phyloP scores from a whole-genome alignment of 2,113 vertebrate species.

The Nyctereutes procyonoides region DNA sequence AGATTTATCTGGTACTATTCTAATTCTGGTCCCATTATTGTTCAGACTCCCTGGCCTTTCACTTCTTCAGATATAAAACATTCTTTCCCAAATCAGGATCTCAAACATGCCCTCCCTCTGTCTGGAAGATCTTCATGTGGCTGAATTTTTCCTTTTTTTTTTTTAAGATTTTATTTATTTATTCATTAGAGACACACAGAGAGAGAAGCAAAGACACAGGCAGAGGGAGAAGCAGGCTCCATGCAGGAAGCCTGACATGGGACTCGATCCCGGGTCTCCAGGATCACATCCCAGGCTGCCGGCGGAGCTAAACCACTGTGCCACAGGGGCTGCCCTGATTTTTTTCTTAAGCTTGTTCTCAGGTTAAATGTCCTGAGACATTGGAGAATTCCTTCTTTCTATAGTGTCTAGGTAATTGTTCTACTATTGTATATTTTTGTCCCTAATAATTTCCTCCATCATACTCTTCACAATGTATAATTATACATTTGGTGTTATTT shows the following conservation, averaged over 20 bases:
- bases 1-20: neutral
- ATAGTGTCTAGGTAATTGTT: conserved; percentile 46
- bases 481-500: conserved; percentile 29
- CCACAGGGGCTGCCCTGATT: neutral
- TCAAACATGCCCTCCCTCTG: neutral
- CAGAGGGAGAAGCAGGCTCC: no score
- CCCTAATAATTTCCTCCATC: conserved; percentile 44
- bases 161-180: no score
- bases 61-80: neutral
- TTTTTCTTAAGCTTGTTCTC: neutral
- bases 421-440: neutral
- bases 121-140: neutral
- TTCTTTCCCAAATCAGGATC: neutral
- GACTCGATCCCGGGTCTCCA: no score
- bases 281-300: no score
- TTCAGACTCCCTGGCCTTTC: neutral
- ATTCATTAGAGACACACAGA: no score
- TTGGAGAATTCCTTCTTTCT: conserved; percentile 33
- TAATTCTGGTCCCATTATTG: neutral
- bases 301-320: no score
- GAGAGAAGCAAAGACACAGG: no score
- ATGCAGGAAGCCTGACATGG: no score
- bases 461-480: conserved; percentile 43
- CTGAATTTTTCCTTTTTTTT: neutral
- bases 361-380: conserved; percentile 1